A percentile compares a stretch with the other conserved stretches of the same genome.
Evolutionary conservation across 2,113 vertebrate genomes (phyloP).

Genomic region (Oryzias woworae): DNA sequence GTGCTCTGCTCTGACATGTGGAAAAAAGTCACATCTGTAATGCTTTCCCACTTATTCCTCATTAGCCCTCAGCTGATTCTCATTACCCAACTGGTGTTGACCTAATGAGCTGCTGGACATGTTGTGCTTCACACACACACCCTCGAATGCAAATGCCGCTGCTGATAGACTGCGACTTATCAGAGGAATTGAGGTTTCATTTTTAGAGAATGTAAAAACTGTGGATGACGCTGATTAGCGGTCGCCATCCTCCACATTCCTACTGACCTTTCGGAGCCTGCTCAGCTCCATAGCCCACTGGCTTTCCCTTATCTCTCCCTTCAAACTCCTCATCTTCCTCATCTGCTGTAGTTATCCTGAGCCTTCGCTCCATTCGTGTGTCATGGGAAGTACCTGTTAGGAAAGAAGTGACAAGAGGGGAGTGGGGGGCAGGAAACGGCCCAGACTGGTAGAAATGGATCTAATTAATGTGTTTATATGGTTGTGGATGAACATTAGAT

Average conservation of each 20-base stretch:
- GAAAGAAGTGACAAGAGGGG: neutral
- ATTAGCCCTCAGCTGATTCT: slow-evolving; percentile 54
- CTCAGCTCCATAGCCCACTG: slow-evolving; percentile 30
- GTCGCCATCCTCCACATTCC: neutral
- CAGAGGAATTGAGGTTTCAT: neutral
- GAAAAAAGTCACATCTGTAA: slow-evolving; percentile 29
- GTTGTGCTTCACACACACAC: slow-evolving; percentile 24
- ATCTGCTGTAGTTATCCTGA: slow-evolving; percentile 32
- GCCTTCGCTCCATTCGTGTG: slow-evolving; percentile 20
- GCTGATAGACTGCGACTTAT: slow-evolving; percentile 1
- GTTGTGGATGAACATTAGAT: slow-evolving; percentile 5
- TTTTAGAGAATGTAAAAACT: neutral
- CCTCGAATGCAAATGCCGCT: slow-evolving; percentile 22
- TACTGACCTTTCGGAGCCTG: slow-evolving; percentile 1
- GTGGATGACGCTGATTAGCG: neutral
- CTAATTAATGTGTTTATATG: slow-evolving; percentile 13
- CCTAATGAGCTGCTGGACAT: slow-evolving; percentile 50
- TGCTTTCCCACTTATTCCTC: slow-evolving; percentile 40
- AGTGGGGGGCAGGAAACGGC: slow-evolving; percentile 18
- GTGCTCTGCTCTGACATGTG: neutral
- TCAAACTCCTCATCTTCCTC: slow-evolving; percentile 15
- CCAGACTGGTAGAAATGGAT: slow-evolving; percentile 38
- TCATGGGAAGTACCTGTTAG: slow-evolving; percentile 38
- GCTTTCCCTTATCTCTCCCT: slow-evolving; percentile 29
- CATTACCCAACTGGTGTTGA: slow-evolving; percentile 42